Base-by-base conservation (phyloP, 2,113 vertebrate genomes). In the Sander lucioperca region DNA sequence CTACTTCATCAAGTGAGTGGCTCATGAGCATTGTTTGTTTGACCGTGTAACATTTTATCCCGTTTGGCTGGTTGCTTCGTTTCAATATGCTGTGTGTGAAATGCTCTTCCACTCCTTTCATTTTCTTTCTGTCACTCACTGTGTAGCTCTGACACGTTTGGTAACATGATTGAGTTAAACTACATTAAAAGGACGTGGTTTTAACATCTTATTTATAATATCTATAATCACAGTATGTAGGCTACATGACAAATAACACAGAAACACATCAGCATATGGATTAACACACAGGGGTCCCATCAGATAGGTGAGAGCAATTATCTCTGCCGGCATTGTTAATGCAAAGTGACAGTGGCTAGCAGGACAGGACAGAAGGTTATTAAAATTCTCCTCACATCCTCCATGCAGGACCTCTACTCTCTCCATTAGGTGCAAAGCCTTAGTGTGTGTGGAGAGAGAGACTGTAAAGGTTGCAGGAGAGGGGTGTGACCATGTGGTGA, bases 1-100 rank as follows among this genome's bases (percentile, higher is more conserved):
- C 93, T 99, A 97, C 96, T 99, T 99, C 95, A 99, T 99, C 91
- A 96, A 99, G 98, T 99, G 94, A 98, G 98, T 96, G 85, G 3
- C 67, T 81, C 36, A 19, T 69, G 56, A 61, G 63, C 64, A 13
- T 79, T 78, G 77, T 84, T 82, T 70, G 58, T 81, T 71, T 74
- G 50, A 54, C 80, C 50, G 77, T 36, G 76, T 16, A 57, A 33
- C 33, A 43, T 74, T n/a, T 36, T 51, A 73, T 59, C 58, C 62
- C 66, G 45, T 18, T 68, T 12, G 36, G 48, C 27, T 56, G 23
- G 5, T 53, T 57, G 65, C 65, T 71, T 39, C 36, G 25, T 56
- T 10, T 68, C 4, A 25, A 58, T 66, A 59, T 79, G 30, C 14
- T 72, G 43, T 50, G 43, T 62, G 71, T 75, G 5, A 21, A 63